Evolutionary conservation across 2,888 invertebrate species (phyloP).

Genomic region (Callimorpha dominula): DNA sequence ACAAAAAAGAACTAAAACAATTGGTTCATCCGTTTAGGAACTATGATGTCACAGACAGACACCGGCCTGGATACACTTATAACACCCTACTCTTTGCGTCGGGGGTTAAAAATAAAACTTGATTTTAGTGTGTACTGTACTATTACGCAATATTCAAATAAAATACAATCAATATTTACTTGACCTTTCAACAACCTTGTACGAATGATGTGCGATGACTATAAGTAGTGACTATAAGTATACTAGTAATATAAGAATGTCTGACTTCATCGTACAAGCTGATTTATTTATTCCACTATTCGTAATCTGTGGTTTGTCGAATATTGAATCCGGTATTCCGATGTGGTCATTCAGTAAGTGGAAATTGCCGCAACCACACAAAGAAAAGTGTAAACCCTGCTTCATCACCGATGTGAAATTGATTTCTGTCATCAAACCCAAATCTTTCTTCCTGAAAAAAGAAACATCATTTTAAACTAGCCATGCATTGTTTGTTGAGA

Average conservation of each 20-base stretch:
- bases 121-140: background rate
- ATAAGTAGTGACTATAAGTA: too few species aligned
- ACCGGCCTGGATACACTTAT: too few species aligned
- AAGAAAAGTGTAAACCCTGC: background rate
- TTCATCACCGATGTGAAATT: background rate
- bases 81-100: background rate
- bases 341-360: background rate
- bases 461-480: too few species aligned
- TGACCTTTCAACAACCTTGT: constrained; percentile 49
- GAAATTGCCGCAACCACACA: background rate
- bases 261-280: constrained; percentile 41
- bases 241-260: constrained; percentile 22
- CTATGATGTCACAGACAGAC: background rate
- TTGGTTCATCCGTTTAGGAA: background rate
- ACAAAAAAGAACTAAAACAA: too few species aligned
- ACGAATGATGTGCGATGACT: constrained; percentile 37
- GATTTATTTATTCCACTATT: constrained; percentile 20
- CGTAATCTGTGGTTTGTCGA: background rate
- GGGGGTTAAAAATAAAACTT: background rate
- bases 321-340: background rate
- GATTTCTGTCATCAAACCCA: background rate
- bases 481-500: too few species aligned
- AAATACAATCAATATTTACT: constrained; percentile 11
- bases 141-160: background rate
- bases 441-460: too few species aligned